phyloP scores from a whole-genome alignment of 2,888 invertebrate genomes.

The Blastobasis lacticolella region DNA sequence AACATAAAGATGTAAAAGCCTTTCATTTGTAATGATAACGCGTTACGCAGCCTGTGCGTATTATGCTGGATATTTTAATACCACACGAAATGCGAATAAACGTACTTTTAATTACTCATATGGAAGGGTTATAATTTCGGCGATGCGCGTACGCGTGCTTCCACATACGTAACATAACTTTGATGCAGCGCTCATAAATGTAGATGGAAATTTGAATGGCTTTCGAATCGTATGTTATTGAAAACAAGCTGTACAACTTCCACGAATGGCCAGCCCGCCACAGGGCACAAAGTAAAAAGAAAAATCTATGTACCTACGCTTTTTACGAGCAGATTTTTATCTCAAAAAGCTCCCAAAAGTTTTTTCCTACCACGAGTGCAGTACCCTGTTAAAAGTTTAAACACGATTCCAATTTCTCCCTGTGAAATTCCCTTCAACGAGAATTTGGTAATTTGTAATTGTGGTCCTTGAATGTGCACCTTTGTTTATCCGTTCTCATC shows the following conservation, averaged over 20 bases:
- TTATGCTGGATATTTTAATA: neutral
- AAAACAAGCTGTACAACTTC: too few relatives aligned
- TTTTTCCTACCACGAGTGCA: neutral
- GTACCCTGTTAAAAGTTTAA: slow-evolving; percentile 1
- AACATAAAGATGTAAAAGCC: slow-evolving; percentile 15
- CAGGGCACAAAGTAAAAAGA: too few relatives aligned
- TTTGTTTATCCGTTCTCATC: too few relatives aligned
- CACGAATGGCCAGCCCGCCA: too few relatives aligned
- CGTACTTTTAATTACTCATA: neutral
- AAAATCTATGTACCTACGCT: too few relatives aligned
- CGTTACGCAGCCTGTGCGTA: neutral
- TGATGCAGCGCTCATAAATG: too few relatives aligned
- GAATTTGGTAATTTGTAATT: slow-evolving; percentile 1
- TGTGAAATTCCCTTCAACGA: neutral
- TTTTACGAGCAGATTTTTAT: neutral
- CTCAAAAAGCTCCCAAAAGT: neutral
- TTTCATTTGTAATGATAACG: neutral
- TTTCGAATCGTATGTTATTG: too few relatives aligned
- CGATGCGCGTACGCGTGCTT: neutral
- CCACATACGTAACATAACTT: neutral
- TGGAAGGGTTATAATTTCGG: neutral
- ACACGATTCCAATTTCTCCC: neutral
- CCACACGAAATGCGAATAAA: neutral
- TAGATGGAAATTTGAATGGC: too few relatives aligned
- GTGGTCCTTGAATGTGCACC: too few relatives aligned